Conservation (phyloP, 2,888 invertebrate genomes). For the Tachystola acroxantha region DNA sequence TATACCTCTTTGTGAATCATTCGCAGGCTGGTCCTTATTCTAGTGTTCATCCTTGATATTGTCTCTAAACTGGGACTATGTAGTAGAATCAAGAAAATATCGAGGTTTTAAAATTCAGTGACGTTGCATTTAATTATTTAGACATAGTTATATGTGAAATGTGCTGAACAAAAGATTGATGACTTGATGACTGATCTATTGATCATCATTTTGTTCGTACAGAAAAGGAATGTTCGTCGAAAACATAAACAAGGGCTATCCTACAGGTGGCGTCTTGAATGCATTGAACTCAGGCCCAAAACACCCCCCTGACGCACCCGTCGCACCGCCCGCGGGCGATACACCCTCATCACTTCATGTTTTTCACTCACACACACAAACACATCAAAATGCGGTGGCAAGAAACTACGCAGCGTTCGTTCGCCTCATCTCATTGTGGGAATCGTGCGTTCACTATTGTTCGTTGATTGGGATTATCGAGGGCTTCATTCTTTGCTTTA, state of each 20-base stretch:
- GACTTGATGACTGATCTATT: no score
- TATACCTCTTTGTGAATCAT: no score
- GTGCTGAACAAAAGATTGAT: no score
- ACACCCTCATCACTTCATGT: constrained; percentile 47
- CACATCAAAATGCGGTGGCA: constrained; percentile 41
- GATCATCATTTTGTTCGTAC: background rate
- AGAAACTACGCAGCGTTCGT: constrained; percentile 52
- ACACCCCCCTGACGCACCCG: constrained; percentile 37
- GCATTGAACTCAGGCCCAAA: constrained; percentile 56
- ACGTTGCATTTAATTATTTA: no score
- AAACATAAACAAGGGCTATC: constrained; percentile 14
- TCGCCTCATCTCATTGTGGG: constrained; percentile 44
- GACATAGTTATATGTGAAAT: no score
- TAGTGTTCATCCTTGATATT: no score
- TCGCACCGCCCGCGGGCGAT: constrained; percentile 23
- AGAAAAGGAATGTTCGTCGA: background rate
- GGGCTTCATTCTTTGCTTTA: constrained; percentile 8
- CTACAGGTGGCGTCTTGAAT: constrained; percentile 47
- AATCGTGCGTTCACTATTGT: constrained; percentile 35
- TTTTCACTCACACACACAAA: constrained; percentile 36
- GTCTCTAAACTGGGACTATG: no score
- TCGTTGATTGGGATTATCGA: constrained; percentile 21
- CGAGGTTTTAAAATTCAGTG: no score
- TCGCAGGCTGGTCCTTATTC: no score
- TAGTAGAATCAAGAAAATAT: no score